Evolutionary conservation across 2,888 invertebrate genomes (phyloP).

Genomic region (Spatulosminthurus flaviceps): DNA sequence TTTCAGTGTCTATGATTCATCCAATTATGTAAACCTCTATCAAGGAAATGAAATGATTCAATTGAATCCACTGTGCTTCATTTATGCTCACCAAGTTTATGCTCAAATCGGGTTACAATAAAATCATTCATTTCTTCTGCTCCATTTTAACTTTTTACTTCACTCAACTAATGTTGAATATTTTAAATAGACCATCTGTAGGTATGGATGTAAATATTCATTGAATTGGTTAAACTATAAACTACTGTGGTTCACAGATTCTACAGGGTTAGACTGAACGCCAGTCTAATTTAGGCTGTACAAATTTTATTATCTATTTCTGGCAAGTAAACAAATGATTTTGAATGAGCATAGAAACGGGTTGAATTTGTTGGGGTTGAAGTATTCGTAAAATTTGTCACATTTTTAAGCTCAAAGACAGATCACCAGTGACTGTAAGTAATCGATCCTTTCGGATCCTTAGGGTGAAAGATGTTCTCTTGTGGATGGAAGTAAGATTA

Average conservation of each 20-base stretch:
- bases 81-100: conserved; percentile 15
- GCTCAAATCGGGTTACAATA: conserved; percentile 20
- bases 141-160: not conserved
- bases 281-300: no score
- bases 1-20: conserved; percentile 44
- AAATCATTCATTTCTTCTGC: conserved; percentile 23
- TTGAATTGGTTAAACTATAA: no score
- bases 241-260: no score
- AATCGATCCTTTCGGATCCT: not conserved
- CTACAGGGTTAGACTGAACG: no score
- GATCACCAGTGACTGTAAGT: not conserved
- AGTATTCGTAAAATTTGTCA: no score
- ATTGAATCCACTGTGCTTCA: conserved; percentile 37
- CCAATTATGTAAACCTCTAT: conserved; percentile 44
- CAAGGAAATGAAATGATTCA: conserved; percentile 45
- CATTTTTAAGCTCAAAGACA: not conserved
- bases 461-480: not conserved
- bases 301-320: no score
- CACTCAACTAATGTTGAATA: not conserved
- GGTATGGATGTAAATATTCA: no score
- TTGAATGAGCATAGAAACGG: no score
- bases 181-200: not conserved
- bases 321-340: no score
- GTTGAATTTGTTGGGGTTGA: no score
- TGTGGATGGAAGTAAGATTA: not conserved